Evolutionary conservation across 2,113 vertebrate species (phyloP).

Genomic region (Rhombomys opimus): DNA sequence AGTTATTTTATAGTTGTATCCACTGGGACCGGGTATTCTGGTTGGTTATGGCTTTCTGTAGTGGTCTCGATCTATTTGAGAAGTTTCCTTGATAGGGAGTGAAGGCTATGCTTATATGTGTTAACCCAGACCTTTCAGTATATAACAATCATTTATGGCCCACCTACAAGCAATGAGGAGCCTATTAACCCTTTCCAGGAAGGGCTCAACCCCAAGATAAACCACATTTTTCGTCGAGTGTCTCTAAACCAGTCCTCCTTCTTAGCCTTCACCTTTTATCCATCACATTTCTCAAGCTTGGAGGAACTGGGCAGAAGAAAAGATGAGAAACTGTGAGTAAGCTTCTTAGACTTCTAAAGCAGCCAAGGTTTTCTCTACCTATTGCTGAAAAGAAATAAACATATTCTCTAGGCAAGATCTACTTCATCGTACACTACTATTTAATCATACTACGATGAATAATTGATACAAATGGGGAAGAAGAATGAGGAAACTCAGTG

Average conservation of each 20-base stretch:
- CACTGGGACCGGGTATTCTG: neutral
- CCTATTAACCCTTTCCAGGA: slow-evolving; percentile 44
- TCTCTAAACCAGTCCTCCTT: slow-evolving; percentile 67
- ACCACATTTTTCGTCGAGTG: slow-evolving; percentile 59
- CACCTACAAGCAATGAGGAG: slow-evolving; percentile 63
- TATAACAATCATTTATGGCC: slow-evolving; percentile 24
- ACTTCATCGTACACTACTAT: slow-evolving; percentile 16
- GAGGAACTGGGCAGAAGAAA: neutral
- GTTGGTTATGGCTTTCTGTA: neutral
- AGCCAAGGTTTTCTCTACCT: neutral
- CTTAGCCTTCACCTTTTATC: neutral
- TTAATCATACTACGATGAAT: slow-evolving; percentile 29
- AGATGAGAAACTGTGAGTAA: neutral
- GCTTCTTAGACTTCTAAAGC: neutral
- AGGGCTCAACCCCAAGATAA: slow-evolving; percentile 61
- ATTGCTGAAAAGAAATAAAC: neutral
- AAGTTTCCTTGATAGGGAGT: neutral
- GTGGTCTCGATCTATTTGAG: neutral
- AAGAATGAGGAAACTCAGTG: neutral
- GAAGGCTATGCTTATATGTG: neutral
- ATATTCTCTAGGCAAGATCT: slow-evolving; percentile 27
- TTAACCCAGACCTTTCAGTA: neutral
- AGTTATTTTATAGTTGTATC: neutral
- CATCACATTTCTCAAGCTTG: slow-evolving; percentile 6
- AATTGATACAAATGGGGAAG: neutral